phyloP scores from a whole-genome alignment of 1,140 invertebrate genomes.

The Nephila pilipes region DNA sequence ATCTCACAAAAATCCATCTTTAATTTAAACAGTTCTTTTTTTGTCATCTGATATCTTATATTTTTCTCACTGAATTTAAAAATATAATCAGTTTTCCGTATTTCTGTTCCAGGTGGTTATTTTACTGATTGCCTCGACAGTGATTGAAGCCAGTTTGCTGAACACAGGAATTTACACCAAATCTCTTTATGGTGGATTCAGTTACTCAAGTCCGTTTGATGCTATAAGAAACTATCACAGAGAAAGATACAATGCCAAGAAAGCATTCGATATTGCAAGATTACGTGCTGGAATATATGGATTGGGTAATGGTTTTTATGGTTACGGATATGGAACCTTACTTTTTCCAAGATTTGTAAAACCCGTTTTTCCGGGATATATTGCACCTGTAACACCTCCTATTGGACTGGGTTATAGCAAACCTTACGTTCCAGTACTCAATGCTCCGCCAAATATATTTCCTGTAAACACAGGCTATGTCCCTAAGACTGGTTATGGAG shows the following conservation, averaged over 20 bases:
- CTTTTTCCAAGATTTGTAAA: not conserved
- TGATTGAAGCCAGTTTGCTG: not conserved
- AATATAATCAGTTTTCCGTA: not conserved
- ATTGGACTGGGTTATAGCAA: not conserved
- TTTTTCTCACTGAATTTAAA: too few species aligned
- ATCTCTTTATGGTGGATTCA: constrained; percentile 25
- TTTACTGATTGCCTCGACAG: not conserved
- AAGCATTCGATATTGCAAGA: constrained; percentile 8
- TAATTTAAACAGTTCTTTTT: too few species aligned
- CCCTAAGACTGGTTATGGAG: not conserved
- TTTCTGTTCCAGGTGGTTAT: constrained; percentile 37
- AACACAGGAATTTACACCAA: not conserved
- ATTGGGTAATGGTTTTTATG: constrained; percentile 44
- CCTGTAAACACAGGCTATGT: not conserved
- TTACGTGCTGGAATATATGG: not conserved
- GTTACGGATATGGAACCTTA: constrained; percentile 6
- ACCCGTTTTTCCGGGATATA: not conserved
- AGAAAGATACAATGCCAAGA: constrained; percentile 33
- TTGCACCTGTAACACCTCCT: not conserved
- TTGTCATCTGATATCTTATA: too few species aligned
- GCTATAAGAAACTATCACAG: constrained; percentile 1
- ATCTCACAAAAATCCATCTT: too few species aligned
- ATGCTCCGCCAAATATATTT: not conserved
- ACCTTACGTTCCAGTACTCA: not conserved
- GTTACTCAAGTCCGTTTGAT: constrained; percentile 14